Conservation (phyloP, 1,140 invertebrate genomes). For the Aphelenchoides fujianensis region DNA sequence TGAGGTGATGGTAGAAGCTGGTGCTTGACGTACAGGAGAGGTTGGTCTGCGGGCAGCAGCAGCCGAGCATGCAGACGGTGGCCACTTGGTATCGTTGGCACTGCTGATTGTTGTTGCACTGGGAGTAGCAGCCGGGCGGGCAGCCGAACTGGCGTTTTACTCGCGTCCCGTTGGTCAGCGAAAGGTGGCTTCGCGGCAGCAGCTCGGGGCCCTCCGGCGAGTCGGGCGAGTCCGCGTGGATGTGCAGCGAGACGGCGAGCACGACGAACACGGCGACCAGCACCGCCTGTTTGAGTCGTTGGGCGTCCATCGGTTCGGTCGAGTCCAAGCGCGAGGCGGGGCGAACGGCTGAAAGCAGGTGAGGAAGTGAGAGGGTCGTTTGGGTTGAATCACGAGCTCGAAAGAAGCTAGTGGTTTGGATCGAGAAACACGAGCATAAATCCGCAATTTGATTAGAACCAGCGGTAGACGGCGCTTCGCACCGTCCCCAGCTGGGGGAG, state of each 20-base stretch:
- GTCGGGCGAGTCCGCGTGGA: constrained; percentile 1
- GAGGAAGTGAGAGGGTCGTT: too few species aligned
- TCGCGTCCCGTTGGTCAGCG: neutral
- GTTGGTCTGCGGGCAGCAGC: constrained; percentile 47
- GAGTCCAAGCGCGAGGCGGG: neutral
- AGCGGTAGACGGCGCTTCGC: too few species aligned
- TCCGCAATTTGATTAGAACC: too few species aligned
- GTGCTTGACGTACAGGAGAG: constrained; percentile 2
- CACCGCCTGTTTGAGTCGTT: constrained; percentile 2
- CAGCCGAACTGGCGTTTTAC: constrained; percentile 22
- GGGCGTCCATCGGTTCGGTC: constrained; percentile 1
- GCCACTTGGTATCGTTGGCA: constrained; percentile 46
- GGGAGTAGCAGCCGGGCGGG: constrained; percentile 12
- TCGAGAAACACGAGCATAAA: too few species aligned
- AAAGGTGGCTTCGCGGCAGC: neutral
- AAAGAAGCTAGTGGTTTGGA: too few species aligned
- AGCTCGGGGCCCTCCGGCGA: constrained; percentile 9
- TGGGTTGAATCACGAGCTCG: too few species aligned
- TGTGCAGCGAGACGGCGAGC: neutral
- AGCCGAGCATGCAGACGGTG: constrained; percentile 45
- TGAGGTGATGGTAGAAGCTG: neutral
- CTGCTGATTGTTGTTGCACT: constrained; percentile 35
- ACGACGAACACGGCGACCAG: constrained; percentile 7
- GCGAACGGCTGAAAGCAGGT: neutral
- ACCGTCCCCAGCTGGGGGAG: too few species aligned